These are phyloP conservation scores for Ryuthela nishihirai DNA, from an alignment of 2,888 invertebrate genomes.

Conservation along the genomic window DNA sequence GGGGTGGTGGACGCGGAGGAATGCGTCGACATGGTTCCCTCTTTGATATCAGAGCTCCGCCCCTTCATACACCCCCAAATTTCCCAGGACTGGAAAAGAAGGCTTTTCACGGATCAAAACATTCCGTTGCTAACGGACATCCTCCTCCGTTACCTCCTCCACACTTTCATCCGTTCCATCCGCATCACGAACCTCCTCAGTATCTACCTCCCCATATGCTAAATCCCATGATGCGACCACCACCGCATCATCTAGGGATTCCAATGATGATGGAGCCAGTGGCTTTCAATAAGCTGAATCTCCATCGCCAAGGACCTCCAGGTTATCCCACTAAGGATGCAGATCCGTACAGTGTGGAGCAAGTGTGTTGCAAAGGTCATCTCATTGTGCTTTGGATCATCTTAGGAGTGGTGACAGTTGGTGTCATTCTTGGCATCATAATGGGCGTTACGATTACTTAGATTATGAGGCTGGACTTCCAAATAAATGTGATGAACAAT, in stretches of 20 bases:
- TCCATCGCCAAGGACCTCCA: constrained; percentile 7
- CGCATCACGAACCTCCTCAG: constrained; percentile 18
- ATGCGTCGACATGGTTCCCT: constrained; percentile 32
- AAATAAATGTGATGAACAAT: too few species aligned
- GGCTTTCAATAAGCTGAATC: constrained; percentile 21
- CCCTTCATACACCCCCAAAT: constrained; percentile 15
- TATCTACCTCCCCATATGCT: constrained; percentile 28
- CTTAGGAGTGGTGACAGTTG: constrained; percentile 45
- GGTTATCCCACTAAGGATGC: constrained; percentile 25
- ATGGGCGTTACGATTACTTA: constrained; percentile 43
- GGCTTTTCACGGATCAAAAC: constrained; percentile 29
- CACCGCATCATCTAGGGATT: constrained; percentile 20
- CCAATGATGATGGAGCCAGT: constrained; percentile 27
- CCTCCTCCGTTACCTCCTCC: not conserved
- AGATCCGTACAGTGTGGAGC: constrained; percentile 33
- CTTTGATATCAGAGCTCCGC: constrained; percentile 32
- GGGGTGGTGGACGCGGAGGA: constrained; percentile 7
- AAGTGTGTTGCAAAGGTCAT: constrained; percentile 44
- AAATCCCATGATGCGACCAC: constrained; percentile 25
- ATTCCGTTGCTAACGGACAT: constrained; percentile 13
- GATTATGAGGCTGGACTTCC: too few species aligned
- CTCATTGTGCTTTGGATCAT: constrained; percentile 46
- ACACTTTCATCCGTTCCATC: constrained; percentile 12
- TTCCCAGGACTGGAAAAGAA: constrained; percentile 23
- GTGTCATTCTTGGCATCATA: constrained; percentile 45